Evolutionary conservation across 2,888 invertebrate species (phyloP), one percentile per base, ranked within the genome.

Genomic region (Lithophane leautieri): DNA sequence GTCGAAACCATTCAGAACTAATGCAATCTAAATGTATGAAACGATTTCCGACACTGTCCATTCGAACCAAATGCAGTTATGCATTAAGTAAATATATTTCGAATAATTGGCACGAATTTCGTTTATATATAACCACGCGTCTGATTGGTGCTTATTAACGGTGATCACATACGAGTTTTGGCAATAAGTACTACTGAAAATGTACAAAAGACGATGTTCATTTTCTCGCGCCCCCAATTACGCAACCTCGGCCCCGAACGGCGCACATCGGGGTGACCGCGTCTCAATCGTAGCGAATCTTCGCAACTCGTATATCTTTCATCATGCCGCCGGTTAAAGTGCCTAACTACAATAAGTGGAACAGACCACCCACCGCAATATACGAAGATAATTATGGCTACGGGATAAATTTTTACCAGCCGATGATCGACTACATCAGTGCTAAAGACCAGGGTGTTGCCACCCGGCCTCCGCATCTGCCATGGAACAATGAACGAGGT

Each of bases 371-470:
- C 71, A 97, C 98, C 34, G 93, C 97, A 74, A 97, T 98, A 77
- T 98, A 98, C 95, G 98, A 98, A 91, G 97, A 98, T 93, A 98
- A 98, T 95, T 98, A 98, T 95, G 98, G 98, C 86, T 98, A 97
- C 93, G 98, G 98, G 70, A 98, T 98, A 90, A 98, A 98, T 95
- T 98, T 97, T 94, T 98, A 98, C 94, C 98, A 98, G 93, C 98
- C 98, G 68, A 98, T 98, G 98, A 97, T 98, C 90, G 98, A 98
- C 94, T 98, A 98, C 91, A 97, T 98, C 88, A 97, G 98, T 91
- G 97, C 97, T 63, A 98, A 98, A 95, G 97, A 97, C 86, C 96
- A 94, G 72, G 97, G 96, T 72, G 86, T 92, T 28, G 76, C 90
- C 28, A 88, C 91, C 1, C 94, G 94, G 68, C 96, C 97, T 54